Conservation (phyloP, 2,888 invertebrate species). For the Philereme transversata region DNA sequence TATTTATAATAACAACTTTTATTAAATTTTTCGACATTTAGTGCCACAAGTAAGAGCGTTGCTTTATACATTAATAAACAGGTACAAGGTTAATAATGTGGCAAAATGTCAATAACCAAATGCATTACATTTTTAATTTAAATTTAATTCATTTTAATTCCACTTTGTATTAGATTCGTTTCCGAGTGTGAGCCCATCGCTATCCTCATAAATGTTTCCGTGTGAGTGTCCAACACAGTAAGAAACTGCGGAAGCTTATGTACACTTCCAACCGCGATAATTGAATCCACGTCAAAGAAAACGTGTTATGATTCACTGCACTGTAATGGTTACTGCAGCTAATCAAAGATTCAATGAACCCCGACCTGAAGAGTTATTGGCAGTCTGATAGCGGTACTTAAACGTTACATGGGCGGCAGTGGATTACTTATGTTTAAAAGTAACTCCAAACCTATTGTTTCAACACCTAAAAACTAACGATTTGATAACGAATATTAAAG, state of each 20-base stretch:
- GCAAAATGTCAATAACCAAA: constrained; percentile 7
- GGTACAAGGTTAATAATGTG: too few species aligned
- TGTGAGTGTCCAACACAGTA: constrained; percentile 36
- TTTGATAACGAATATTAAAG: too few species aligned
- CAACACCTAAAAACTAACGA: too few species aligned
- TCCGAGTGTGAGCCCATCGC: constrained; percentile 8
- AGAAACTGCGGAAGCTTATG: constrained; percentile 63
- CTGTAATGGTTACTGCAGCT: constrained; percentile 32
- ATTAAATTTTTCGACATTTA: too few species aligned
- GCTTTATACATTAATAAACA: too few species aligned
- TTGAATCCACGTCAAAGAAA: constrained; percentile 52
- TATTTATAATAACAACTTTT: too few species aligned
- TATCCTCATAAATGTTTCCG: constrained; percentile 20
- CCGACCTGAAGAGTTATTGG: background rate
- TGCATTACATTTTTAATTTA: too few species aligned
- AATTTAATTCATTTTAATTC: background rate
- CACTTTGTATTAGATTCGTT: constrained; percentile 1
- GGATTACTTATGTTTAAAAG: too few species aligned
- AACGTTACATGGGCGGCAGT: too few species aligned
- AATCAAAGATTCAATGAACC: background rate
- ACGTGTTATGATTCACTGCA: constrained; percentile 56
- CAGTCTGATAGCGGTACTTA: background rate
- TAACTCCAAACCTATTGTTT: too few species aligned
- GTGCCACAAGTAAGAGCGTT: too few species aligned
- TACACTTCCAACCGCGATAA: constrained; percentile 61